A percentile compares a stretch with the other conserved stretches of the same genome.
These are phyloP conservation scores for Folsomia candida DNA, from an alignment of 2,888 invertebrate genomes.

Conservation along the genomic window DNA sequence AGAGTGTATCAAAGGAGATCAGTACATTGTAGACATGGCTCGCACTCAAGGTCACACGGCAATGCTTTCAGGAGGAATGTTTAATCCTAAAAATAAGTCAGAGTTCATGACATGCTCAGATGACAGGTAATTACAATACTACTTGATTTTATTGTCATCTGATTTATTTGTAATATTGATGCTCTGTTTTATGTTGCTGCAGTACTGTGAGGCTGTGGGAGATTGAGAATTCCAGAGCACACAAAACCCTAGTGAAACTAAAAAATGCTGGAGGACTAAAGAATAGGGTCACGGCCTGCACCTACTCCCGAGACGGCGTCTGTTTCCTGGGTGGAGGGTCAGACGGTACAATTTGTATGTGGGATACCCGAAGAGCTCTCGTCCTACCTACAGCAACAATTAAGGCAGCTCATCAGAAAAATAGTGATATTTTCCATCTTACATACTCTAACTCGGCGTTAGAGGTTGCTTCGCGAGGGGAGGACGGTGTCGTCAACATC, in stretches of 20 bases:
- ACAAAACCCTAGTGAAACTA: constrained; percentile 81
- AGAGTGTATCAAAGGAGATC: constrained; percentile 92
- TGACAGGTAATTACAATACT: constrained; percentile 65
- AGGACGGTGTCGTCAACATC: constrained; percentile 90
- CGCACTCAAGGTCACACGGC: constrained; percentile 93
- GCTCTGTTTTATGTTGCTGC: constrained; percentile 11
- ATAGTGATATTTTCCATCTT: constrained; percentile 77
- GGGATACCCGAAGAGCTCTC: constrained; percentile 89
- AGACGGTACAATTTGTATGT: constrained; percentile 94
- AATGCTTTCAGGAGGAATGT: constrained; percentile 81
- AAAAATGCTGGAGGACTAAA: constrained; percentile 80
- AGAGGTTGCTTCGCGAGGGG: constrained; percentile 74
- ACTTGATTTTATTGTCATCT: neutral
- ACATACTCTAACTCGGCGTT: constrained; percentile 84
- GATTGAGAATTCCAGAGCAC: constrained; percentile 72
- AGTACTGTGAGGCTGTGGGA: constrained; percentile 87
- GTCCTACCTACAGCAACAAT: constrained; percentile 59
- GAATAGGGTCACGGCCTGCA: constrained; percentile 78
- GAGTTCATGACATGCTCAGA: constrained; percentile 93
- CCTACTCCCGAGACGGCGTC: constrained; percentile 79
- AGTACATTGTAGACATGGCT: constrained; percentile 92
- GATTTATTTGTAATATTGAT: neutral
- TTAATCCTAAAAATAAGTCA: constrained; percentile 86
- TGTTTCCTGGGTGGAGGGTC: constrained; percentile 86
- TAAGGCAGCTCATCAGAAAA: constrained; percentile 75